Base-by-base conservation (phyloP, 2,797 vertebrate genomes). In the Rhodeus uyekii region DNA sequence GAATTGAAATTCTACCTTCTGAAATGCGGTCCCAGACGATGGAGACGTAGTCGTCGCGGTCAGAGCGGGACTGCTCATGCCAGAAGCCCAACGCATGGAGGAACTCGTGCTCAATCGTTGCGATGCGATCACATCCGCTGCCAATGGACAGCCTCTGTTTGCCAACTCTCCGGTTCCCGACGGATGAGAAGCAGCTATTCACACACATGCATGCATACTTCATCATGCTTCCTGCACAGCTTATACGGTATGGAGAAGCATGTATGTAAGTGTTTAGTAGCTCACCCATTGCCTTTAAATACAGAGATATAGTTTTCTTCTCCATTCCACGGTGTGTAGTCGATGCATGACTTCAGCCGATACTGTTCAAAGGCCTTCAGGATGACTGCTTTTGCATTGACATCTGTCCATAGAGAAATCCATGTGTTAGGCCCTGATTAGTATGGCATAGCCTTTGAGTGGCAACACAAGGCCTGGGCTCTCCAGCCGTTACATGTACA, bases 281-380 rank as follows among this genome's bases (percentile, higher is more conserved):
- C 94, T 93, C 91, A 99, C 98, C 97, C 98, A 9, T 73, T 90
- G 55, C 95, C 97, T 92, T 98, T 97, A 89, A 98, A 95, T 50
- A 99, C 94, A 19, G 95, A 95, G 87, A 99, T 96, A 82, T 98
- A 99, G 91, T 98, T 97, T 76, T 87, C 18, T 90, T 99, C 98
- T 82, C 96, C 96, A 4, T 80, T 84, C 98, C 98, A 98, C 24
- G 96, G 97, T 81, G 96, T 95, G 91, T 97, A 99, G 91, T 98
- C 94, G 16, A 99, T 98, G 88, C 98, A 99, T 22, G 95, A 95
- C 93, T 99, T 99, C 22, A 99, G 93, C 24, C 95, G 93, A 88
- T 98, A 99, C 82, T 95, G 97, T 88, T 99, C 97, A 89, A 99
- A 98, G 32, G 98, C 97, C 86, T 96, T 95, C 68, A 98, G 91